Evolutionary conservation across 2,888 invertebrate genomes (phyloP).

Genomic region (Diploptera punctata): DNA sequence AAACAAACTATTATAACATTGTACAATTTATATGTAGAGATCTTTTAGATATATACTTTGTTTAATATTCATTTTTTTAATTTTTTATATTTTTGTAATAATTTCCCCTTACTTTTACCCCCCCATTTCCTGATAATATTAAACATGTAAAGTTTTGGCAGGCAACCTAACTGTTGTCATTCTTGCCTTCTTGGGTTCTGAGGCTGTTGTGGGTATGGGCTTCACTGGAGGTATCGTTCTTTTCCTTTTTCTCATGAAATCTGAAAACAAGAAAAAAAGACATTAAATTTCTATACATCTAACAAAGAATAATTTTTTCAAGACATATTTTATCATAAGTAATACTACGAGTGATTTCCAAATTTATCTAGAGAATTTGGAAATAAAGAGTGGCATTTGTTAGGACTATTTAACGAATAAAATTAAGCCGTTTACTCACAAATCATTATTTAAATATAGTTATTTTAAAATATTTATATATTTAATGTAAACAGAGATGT

Average conservation of each 20-base stretch:
- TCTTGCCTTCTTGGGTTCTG: slow-evolving; percentile 24
- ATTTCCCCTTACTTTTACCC: not conserved
- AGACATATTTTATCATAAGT: no score
- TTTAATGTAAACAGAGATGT: no score
- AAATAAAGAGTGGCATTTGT: no score
- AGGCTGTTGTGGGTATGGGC: not conserved
- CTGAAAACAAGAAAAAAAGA: slow-evolving; percentile 60
- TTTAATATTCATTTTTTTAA: not conserved
- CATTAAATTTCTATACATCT: no score
- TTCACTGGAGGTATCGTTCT: slow-evolving; percentile 50
- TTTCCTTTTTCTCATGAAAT: slow-evolving; percentile 72
- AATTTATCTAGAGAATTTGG: no score
- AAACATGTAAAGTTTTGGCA: not conserved
- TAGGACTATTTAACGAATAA: no score
- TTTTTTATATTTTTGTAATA: no score
- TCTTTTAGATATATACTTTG: slow-evolving; percentile 11
- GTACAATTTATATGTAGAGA: slow-evolving; percentile 32
- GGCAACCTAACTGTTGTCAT: not conserved
- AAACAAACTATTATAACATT: slow-evolving; percentile 30
- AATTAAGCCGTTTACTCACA: no score
- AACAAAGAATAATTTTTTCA: no score
- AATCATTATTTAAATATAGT: no score
- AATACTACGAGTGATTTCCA: no score
- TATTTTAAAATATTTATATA: no score
- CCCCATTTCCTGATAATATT: not conserved